Percentiles rank a stretch among this genome's conserved stretches.
phyloP scores from a whole-genome alignment of 53 echinoderm and acorn worm genomes.

The Stichopus horrens region DNA sequence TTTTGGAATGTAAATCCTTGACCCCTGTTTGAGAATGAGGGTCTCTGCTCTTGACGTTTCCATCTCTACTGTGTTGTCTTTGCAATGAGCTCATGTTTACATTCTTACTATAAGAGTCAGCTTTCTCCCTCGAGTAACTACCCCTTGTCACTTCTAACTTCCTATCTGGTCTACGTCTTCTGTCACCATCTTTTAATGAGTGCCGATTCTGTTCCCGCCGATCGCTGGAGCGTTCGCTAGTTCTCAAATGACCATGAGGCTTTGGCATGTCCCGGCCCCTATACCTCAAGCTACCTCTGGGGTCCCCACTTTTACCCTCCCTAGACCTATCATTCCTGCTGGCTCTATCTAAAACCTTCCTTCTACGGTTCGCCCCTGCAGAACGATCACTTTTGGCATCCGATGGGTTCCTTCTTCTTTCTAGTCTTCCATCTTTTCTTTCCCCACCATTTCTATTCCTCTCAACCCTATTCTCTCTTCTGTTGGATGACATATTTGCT shows the following conservation, averaged over 20 bases:
- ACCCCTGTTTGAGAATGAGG: slow-evolving; percentile 1
- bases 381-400: not conserved
- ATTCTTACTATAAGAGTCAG: not conserved
- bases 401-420: not conserved
- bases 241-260: not conserved
- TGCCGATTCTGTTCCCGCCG: not conserved
- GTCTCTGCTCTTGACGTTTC: not conserved
- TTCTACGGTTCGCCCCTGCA: not conserved
- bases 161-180: not conserved
- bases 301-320: not conserved
- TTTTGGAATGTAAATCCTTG: slow-evolving; percentile 23
- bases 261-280: not conserved
- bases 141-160: not conserved
- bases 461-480: not conserved
- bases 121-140: not conserved
- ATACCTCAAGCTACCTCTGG: not conserved
- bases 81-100: not conserved
- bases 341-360: not conserved
- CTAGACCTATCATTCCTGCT: slow-evolving; percentile 3
- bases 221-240: not conserved
- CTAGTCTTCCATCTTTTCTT: not conserved
- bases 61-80: not conserved
- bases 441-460: not conserved
- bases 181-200: not conserved
- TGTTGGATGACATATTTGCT: not conserved